A percentile compares a stretch with the other conserved stretches of the same genome.
These are phyloP conservation scores for Caenorhabditis remanei DNA, from an alignment of 1,140 invertebrate species.

Conservation along the genomic window DNA sequence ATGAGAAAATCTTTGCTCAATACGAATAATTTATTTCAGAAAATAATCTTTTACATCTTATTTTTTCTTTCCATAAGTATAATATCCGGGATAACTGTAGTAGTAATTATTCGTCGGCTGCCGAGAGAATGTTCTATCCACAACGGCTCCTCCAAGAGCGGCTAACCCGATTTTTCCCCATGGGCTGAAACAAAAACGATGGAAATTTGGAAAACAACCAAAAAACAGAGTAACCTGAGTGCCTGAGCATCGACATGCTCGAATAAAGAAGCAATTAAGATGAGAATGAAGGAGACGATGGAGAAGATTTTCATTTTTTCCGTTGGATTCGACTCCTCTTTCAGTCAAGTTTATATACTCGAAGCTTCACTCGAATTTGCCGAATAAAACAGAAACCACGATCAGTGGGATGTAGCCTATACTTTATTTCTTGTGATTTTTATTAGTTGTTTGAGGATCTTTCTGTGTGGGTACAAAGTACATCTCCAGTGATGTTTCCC, in stretches of 20 bases:
- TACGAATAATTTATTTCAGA: too few relatives aligned
- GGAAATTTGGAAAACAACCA: not conserved
- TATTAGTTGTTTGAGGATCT: not conserved
- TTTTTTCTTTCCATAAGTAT: slow-evolving; percentile 14
- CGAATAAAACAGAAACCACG: not conserved
- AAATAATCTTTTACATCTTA: not conserved
- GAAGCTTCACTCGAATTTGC: not conserved
- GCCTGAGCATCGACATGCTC: not conserved
- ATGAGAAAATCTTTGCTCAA: too few relatives aligned
- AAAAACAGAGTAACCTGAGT: not conserved
- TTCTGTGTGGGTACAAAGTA: too few relatives aligned
- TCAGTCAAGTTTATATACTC: too few relatives aligned
- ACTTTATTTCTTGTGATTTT: too few relatives aligned
- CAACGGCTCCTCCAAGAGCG: slow-evolving; percentile 16
- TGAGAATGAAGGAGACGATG: not conserved
- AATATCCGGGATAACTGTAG: slow-evolving; percentile 30
- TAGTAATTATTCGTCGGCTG: slow-evolving; percentile 2
- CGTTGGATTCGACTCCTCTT: too few relatives aligned
- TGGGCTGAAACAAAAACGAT: not conserved
- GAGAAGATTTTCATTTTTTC: not conserved
- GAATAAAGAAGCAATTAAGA: not conserved
- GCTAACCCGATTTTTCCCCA: not conserved
- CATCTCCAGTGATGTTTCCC: too few relatives aligned
- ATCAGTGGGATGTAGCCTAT: not conserved
- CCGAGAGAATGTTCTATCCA: slow-evolving; percentile 6